These are phyloP conservation scores for Limulus polyphemus DNA, from an alignment of 2,888 invertebrate species.

Conservation along the genomic window DNA sequence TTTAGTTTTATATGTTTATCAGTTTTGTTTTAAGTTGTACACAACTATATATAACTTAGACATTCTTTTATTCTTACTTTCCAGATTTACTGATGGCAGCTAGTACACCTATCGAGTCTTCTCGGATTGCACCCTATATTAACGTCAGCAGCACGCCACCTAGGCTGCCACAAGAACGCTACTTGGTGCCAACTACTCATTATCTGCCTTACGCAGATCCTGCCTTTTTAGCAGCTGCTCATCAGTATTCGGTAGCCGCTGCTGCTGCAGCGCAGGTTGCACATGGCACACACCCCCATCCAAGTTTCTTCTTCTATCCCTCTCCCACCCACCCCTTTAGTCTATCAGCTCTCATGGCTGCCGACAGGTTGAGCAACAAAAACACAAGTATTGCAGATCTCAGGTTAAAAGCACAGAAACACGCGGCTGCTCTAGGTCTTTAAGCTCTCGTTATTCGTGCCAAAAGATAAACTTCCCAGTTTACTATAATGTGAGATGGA, in stretches of 20 bases:
- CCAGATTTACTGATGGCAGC: slow-evolving; percentile 35
- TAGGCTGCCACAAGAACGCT: slow-evolving; percentile 18
- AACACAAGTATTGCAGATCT: slow-evolving; percentile 87
- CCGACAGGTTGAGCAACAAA: slow-evolving; percentile 58
- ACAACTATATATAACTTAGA: no score
- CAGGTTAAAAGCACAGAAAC: slow-evolving; percentile 79
- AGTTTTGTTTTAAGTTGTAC: no score
- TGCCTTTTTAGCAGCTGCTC: slow-evolving; percentile 30
- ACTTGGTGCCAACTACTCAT: slow-evolving; percentile 14
- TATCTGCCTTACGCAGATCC: slow-evolving; percentile 25
- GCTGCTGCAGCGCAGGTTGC: slow-evolving; percentile 37
- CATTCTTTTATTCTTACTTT: not conserved
- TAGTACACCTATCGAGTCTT: slow-evolving; percentile 62
- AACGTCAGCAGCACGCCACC: slow-evolving; percentile 39
- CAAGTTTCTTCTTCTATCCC: slow-evolving; percentile 48
- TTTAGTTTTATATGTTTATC: no score
- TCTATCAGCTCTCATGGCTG: slow-evolving; percentile 58
- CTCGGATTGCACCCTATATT: slow-evolving; percentile 79
- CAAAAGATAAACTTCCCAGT: no score
- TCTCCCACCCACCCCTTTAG: slow-evolving; percentile 52
- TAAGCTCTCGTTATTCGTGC: slow-evolving; percentile 1
- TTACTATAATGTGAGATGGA: no score
- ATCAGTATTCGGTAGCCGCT: slow-evolving; percentile 49
- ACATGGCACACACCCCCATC: slow-evolving; percentile 30
- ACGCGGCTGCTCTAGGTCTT: slow-evolving; percentile 71